Evolutionary conservation across 37 sponge, comb jelly and placozoan genomes (phyloP), one percentile per base, ranked within the genome.

Genomic region (Ephydatia muelleri): DNA sequence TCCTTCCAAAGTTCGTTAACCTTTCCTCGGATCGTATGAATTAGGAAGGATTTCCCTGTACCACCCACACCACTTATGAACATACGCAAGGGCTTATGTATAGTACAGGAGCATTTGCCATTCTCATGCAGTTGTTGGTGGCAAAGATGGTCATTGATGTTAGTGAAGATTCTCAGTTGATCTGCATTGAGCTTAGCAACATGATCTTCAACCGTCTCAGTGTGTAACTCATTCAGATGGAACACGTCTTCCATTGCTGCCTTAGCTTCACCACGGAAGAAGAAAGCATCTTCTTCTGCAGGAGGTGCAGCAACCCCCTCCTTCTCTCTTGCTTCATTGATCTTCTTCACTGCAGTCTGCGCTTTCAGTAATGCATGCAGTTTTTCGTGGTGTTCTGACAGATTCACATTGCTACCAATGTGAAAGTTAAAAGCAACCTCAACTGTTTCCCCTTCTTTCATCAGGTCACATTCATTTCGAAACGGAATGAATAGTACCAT

Each of bases 1-100:
- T 68, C 38, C 27, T 32, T 21, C 77, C 67, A 75, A 25, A 74
- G 29, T 6, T 12, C 34, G 23, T 38, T 38, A 12, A 85, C 82
- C 22, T 35, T 40, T 3, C 1, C 79, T 27, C 72, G 68, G 9
- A 87, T 48, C 2, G 86, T 49, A 6, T 81, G 47, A 34, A 91
- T 91, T 1, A 91, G 83, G 38, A 80, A 91, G 2, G 82, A 69
- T 43, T 91, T 91, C 8, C 91, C 91, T 23, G 86, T 82, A 2
- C 91, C 90, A n/a, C 85, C 90, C 32, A 67, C 57, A 28, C 90
- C 90, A 80, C 69, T 65, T 12, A 90, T 2, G 36, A 77, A 90
- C 70, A 85, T 28, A n/a, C 14, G 48, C 11, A 90, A 57, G 25
- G 77, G 82, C 3, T 78, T 0, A 23, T 21, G 30, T 22, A 71